phyloP scores from a whole-genome alignment of 2,888 invertebrate genomes.

The Tetragonisca angustula region DNA sequence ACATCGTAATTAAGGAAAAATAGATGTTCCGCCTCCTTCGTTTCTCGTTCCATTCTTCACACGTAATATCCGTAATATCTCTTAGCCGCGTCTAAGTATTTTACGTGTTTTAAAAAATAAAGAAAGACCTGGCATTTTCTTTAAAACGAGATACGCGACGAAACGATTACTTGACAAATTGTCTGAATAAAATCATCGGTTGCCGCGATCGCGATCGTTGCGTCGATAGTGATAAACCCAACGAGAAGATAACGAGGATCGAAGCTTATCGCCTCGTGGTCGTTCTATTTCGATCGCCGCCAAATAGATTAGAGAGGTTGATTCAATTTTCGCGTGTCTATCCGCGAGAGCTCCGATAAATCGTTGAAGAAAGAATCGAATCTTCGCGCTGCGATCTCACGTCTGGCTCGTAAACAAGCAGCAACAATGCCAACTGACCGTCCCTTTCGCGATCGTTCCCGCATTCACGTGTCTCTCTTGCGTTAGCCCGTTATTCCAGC shows the following conservation, averaged over 20 bases:
- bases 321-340: constrained; percentile 55
- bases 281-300: not conserved
- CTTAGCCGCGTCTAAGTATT: not conserved
- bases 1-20: constrained; percentile 84
- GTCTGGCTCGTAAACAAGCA: constrained; percentile 82
- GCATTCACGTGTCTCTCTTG: constrained; percentile 65
- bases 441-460: constrained; percentile 59
- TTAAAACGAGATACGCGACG: not conserved
- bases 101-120: not conserved
- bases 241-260: not conserved
- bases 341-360: constrained; percentile 59
- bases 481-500: constrained; percentile 49
- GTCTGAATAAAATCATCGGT: not conserved
- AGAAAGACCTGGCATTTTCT: not conserved
- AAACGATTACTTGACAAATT: not conserved
- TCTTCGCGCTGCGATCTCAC: constrained; percentile 80
- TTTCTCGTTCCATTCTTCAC: not conserved
- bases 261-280: not conserved
- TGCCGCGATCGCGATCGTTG: not conserved
- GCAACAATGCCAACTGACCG: constrained; percentile 82
- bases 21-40: constrained; percentile 67
- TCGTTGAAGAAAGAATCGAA: constrained; percentile 76
- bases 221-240: not conserved
- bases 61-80: not conserved
- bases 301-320: not conserved